Percentiles rank a stretch among this genome's conserved stretches.
These are phyloP conservation scores for Falco punctatus DNA, from an alignment of 2,113 vertebrate species.

Conservation along the genomic window DNA sequence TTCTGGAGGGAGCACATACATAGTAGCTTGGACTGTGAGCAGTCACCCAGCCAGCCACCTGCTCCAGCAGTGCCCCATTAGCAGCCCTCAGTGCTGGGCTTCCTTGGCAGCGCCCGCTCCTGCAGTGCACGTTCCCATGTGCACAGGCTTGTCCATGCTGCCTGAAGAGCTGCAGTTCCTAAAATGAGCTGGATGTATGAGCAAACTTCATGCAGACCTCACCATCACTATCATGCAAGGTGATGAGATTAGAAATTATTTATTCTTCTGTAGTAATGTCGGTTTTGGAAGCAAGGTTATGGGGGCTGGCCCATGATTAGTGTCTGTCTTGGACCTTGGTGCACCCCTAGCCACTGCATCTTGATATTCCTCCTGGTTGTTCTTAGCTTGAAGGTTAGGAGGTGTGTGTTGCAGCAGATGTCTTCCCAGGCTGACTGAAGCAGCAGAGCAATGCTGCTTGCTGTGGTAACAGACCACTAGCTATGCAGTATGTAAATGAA, in stretches of 20 bases:
- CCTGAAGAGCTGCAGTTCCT: neutral
- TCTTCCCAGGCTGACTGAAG: neutral
- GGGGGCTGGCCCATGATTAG: neutral
- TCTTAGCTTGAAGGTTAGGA: neutral
- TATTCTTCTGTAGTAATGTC: neutral
- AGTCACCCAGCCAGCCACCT: fast-evolving
- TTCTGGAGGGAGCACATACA: neutral
- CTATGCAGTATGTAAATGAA: neutral
- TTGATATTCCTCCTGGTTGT: neutral
- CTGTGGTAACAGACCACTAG: neutral
- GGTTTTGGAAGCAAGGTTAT: neutral
- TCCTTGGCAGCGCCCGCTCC: neutral
- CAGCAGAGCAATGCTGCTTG: neutral
- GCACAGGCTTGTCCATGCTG: fast-evolving
- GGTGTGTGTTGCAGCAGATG: neutral
- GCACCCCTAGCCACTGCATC: neutral
- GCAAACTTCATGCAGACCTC: neutral
- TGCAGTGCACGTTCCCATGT: fast-evolving
- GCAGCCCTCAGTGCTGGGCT: neutral
- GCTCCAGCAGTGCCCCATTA: fast-evolving
- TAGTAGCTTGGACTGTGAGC: neutral
- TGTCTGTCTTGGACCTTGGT: neutral
- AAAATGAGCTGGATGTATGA: neutral
- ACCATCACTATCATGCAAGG: fast-evolving
- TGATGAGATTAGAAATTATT: neutral